Conservation (phyloP, 1,140 invertebrate genomes). For the Drosophila lowei region DNA sequence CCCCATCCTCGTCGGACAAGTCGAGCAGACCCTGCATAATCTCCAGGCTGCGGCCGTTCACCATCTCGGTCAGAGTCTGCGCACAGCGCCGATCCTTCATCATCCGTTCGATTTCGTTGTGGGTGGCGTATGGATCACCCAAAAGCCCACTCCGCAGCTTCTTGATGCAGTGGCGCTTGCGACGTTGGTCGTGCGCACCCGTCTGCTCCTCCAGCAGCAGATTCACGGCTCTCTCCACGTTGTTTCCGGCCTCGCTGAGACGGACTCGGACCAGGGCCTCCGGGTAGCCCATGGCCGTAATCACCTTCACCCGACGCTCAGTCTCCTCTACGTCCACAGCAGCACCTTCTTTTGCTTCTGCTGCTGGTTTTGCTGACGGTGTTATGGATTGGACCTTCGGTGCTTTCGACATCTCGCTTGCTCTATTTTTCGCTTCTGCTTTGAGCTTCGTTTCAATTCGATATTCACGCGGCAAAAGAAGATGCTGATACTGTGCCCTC, state of each 20-base stretch:
- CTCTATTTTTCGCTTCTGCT: not conserved
- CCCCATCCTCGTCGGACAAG: slow-evolving; percentile 3
- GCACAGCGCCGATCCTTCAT: slow-evolving; percentile 15
- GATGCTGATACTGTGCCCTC: too few species aligned
- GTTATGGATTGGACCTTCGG: not conserved
- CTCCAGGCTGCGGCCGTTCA: slow-evolving; percentile 17
- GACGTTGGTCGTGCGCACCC: slow-evolving; percentile 10
- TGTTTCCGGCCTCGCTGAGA: slow-evolving; percentile 40
- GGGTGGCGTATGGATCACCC: slow-evolving; percentile 40
- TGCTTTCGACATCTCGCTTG: not conserved
- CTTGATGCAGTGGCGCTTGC: slow-evolving; percentile 15
- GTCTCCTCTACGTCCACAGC: slow-evolving; percentile 13
- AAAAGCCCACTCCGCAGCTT: slow-evolving; percentile 38
- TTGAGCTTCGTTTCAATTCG: too few species aligned
- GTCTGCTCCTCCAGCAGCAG: slow-evolving; percentile 36
- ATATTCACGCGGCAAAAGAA: too few species aligned
- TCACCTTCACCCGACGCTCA: slow-evolving; percentile 29
- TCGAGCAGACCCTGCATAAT: slow-evolving; percentile 38
- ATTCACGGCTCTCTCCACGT: slow-evolving; percentile 64
- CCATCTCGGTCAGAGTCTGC: slow-evolving; percentile 16
- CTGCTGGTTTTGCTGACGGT: not conserved
- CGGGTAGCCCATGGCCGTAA: slow-evolving; percentile 65
- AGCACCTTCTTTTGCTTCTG: slow-evolving; percentile 2
- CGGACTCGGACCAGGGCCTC: slow-evolving; percentile 51
- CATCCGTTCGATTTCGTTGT: slow-evolving; percentile 33